phyloP scores from a whole-genome alignment of 2,797 vertebrate species.

The Morelia viridis region DNA sequence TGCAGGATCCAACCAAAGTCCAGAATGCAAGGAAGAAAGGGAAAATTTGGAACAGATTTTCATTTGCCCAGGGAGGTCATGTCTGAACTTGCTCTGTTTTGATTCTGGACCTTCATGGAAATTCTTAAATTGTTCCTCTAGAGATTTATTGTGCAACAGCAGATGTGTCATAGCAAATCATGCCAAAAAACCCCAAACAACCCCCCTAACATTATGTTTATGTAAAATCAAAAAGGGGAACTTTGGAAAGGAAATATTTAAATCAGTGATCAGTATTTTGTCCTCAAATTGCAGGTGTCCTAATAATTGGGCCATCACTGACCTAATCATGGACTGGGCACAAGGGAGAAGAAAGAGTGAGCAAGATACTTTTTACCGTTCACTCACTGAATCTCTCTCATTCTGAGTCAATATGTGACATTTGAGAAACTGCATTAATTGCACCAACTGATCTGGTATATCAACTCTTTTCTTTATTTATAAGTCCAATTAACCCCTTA shows the following conservation, averaged over 20 bases:
- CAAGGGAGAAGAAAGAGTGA: neutral
- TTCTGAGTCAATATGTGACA: neutral
- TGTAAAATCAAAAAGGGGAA: neutral
- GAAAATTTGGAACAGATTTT: neutral
- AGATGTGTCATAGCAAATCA: neutral
- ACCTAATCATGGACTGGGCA: neutral
- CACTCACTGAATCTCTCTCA: neutral
- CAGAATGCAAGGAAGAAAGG: neutral
- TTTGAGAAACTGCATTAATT: neutral
- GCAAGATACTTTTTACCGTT: neutral
- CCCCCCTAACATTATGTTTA: neutral
- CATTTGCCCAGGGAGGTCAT: neutral
- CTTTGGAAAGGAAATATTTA: neutral
- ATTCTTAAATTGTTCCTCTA: neutral
- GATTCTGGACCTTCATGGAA: neutral
- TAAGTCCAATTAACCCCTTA: neutral
- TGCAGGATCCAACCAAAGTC: neutral
- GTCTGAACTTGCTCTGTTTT: neutral
- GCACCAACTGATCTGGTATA: neutral
- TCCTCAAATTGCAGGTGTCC: neutral
- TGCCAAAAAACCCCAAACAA: neutral
- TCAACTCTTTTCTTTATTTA: neutral
- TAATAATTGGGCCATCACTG: neutral
- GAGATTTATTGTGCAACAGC: neutral
- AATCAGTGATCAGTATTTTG: neutral